These are phyloP conservation scores for Urocitellus parryii DNA, from an alignment of 2,113 vertebrate genomes.

Conservation along the genomic window DNA sequence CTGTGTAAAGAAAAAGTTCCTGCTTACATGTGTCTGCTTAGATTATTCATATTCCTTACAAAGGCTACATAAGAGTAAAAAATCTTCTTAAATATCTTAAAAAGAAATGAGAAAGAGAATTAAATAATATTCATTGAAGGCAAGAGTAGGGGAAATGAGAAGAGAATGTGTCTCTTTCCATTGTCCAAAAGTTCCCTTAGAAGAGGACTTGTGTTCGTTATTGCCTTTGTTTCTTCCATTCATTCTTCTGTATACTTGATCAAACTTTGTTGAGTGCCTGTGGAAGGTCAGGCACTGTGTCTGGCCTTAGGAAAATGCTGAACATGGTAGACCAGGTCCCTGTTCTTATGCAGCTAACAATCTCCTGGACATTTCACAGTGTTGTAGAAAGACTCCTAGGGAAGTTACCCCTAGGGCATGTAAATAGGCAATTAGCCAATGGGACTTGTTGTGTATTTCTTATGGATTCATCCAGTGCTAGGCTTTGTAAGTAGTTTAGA, in stretches of 20 bases:
- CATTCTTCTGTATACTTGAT: neutral
- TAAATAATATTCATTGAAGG: constrained; percentile 14
- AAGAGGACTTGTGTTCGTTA: neutral
- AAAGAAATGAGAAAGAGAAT: constrained; percentile 30
- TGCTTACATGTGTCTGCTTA: neutral
- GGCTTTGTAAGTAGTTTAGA: neutral
- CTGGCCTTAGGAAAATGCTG: neutral
- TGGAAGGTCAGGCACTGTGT: neutral
- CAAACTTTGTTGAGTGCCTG: neutral
- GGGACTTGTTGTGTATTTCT: neutral
- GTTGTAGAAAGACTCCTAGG: neutral
- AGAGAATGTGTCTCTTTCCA: neutral
- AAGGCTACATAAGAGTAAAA: neutral
- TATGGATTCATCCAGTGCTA: neutral
- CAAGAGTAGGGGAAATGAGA: neutral
- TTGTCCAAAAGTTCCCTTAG: neutral
- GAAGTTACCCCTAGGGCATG: neutral
- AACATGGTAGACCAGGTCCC: neutral
- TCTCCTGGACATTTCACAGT: neutral
- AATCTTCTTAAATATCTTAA: constrained; percentile 40
- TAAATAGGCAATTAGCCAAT: neutral
- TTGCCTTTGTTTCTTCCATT: neutral
- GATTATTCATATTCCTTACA: constrained; percentile 18
- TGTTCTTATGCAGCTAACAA: neutral
- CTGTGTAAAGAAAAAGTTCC: neutral